Evolutionary conservation across 2,113 vertebrate genomes (phyloP).

Genomic region (Pelecanoides urinatrix): DNA sequence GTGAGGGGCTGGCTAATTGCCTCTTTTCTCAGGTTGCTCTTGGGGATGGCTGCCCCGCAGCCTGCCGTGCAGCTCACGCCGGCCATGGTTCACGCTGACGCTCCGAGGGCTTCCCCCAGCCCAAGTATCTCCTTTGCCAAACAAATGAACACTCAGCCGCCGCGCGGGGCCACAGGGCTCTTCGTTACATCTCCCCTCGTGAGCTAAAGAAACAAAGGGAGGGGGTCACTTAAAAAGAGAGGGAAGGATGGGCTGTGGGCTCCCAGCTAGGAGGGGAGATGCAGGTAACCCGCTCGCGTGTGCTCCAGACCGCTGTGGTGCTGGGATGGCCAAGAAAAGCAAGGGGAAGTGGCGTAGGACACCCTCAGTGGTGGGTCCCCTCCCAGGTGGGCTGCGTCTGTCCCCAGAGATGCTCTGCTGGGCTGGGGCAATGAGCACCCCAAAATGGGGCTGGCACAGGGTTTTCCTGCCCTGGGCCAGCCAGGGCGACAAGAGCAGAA

Average conservation of each 20-base stretch:
- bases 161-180: background rate
- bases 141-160: background rate
- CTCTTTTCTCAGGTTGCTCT: conserved; percentile 23
- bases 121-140: background rate
- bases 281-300: accelerated
- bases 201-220: background rate
- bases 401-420: background rate
- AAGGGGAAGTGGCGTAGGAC: background rate
- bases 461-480: background rate
- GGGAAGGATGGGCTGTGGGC: background rate
- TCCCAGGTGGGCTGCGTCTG: accelerated
- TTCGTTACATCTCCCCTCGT: background rate
- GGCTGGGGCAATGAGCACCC: background rate
- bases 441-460: background rate
- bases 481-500: background rate
- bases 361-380: accelerated
- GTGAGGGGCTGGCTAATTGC: conserved; percentile 45
- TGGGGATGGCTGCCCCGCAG: background rate
- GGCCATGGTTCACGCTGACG: background rate
- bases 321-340: background rate
- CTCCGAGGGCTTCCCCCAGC: background rate
- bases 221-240: background rate
- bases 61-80: background rate
- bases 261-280: background rate
- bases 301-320: background rate